Base-by-base conservation (phyloP, 1,140 invertebrate species). In the Anastrepha obliqua region DNA sequence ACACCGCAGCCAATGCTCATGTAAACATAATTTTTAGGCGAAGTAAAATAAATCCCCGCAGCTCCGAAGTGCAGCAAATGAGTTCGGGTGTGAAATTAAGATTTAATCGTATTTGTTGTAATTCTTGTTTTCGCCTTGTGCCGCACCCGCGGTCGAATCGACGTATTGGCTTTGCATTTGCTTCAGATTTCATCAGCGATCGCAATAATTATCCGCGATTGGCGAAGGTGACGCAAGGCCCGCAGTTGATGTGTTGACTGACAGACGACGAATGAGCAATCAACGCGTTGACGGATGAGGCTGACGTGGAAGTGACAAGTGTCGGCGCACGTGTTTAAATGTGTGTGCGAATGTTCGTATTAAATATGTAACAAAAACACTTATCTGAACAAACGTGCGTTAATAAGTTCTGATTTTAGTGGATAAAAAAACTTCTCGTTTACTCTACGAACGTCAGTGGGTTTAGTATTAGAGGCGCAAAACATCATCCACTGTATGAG, bases 51-150 rank as follows among this genome's bases (percentile, higher is more conserved):
- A 62, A 4, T 9, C 15, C 5, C 13, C 13, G n/a, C 60, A 29
- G 11, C 29, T 15, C 13, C 13, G n/a, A 8, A 29, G 11, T 17
- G 39, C 7, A 62, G 44, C 13, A 20, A 62, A 64, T 44, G 85
- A n/a, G 59, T 86, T 86, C 51, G 85, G 60, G 58, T 62, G 58
- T 64, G 9, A 86, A 44, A 86, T 86, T 15, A 86, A 86, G 85
- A 86, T 86, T 86, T 86, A 86, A 86, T 86, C 85, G 29, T 29
- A 39, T 86, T 62, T 62, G 9, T 59, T 86, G 13, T 47, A 44
- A 59, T 85, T 85, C 81, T 8, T 20, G 13, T 3, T 29, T 44
- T 86, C 29, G 20, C 59, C 13, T 58, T 44, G 11, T 6, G 42
- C n/a, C 29, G 29, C 29, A 47, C 3, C 5, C 44, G 47, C 47